phyloP scores from a whole-genome alignment of 2,797 vertebrate species.

The Coregonus ussuriensis region DNA sequence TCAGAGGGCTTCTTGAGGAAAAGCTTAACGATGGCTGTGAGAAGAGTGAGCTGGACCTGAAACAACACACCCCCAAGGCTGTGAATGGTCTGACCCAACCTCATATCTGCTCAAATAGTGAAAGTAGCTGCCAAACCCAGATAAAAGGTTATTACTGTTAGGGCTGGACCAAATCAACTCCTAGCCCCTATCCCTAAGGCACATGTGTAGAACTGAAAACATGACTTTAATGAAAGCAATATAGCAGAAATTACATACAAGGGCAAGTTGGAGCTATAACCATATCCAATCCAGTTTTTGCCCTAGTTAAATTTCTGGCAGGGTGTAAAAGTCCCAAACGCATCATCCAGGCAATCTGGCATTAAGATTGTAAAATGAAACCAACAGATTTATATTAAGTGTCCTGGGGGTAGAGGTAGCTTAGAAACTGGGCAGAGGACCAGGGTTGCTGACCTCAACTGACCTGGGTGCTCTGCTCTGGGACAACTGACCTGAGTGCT shows the following conservation, averaged over 20 bases:
- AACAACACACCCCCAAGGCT: background rate
- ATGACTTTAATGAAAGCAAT: background rate
- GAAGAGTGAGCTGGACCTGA: slow-evolving; percentile 93
- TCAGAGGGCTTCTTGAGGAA: slow-evolving; percentile 98
- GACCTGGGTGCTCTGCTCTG: no score
- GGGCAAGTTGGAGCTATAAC: background rate
- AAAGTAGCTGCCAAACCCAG: no score
- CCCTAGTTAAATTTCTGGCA: background rate
- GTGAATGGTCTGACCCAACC: background rate
- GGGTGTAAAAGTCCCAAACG: background rate
- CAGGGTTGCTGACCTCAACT: no score
- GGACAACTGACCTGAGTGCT: no score
- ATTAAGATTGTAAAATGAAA: background rate
- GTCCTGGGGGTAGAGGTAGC: background rate
- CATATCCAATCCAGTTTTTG: background rate
- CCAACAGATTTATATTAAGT: background rate
- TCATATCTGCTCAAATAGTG: background rate
- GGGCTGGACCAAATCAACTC: background rate
- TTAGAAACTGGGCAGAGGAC: background rate
- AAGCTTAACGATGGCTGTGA: slow-evolving; percentile 96
- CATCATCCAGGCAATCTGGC: slow-evolving; percentile 1
- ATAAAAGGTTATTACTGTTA: no score
- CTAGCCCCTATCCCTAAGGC: background rate
- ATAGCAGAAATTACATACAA: background rate
- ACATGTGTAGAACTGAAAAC: background rate